phyloP scores from a whole-genome alignment of 2,113 vertebrate genomes.

The Tympanuchus pallidicinctus region DNA sequence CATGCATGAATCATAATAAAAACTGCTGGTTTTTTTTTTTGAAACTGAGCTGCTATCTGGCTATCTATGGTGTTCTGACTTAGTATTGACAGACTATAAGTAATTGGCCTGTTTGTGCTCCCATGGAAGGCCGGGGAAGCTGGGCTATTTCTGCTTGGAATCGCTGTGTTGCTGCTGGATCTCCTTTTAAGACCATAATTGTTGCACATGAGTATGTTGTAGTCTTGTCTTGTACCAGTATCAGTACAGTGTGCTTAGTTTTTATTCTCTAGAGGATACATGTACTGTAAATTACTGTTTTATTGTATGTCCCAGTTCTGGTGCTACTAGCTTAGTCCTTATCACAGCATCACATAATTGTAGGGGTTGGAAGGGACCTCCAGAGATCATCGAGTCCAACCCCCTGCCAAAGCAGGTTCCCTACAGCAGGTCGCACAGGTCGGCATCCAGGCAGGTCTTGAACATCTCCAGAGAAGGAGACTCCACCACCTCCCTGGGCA shows the following conservation, averaged over 20 bases:
- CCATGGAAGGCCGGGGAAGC: background rate
- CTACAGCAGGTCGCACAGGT: no score
- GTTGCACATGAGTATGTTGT: rapidly evolving
- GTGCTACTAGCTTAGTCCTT: background rate
- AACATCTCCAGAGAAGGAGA: no score
- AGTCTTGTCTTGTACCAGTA: background rate
- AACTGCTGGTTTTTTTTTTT: background rate
- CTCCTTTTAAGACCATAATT: slow-evolving; percentile 23
- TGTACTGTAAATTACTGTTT: background rate
- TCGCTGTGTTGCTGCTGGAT: rapidly evolving
- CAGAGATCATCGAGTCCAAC: no score
- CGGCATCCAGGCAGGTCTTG: no score
- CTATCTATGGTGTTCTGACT: background rate
- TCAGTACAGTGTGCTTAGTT: background rate
- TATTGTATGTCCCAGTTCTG: background rate
- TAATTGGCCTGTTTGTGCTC: background rate
- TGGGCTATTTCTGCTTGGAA: background rate
- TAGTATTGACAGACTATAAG: background rate
- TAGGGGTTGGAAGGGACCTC: no score
- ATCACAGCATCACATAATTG: background rate
- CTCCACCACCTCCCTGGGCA: no score
- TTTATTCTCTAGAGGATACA: background rate
- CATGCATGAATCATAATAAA: background rate
- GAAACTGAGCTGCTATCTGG: background rate
- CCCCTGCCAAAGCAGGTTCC: no score